Percentiles rank a stretch among this genome's conserved stretches.
Conservation (phyloP, 2,797 vertebrate genomes). For the Staurois parvus region DNA sequence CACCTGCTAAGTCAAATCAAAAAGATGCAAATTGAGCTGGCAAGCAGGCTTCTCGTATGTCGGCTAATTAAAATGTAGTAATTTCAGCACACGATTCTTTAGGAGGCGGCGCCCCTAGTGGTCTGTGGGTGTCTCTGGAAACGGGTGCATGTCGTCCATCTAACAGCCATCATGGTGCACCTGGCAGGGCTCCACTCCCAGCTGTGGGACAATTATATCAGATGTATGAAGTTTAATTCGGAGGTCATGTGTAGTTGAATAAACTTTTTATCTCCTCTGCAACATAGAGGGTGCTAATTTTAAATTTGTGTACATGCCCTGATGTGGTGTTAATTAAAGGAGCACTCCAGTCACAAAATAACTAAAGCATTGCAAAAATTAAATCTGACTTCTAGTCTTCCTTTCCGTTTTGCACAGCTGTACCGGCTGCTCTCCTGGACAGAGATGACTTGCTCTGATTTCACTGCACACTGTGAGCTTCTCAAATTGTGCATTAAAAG, state of each 20-base stretch:
- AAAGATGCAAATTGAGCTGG: conserved; percentile 18
- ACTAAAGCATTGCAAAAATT: no score
- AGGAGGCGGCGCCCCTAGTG: not conserved
- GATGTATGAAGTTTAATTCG: not conserved
- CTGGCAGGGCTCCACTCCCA: not conserved
- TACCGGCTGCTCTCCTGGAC: no score
- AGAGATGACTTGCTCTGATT: no score
- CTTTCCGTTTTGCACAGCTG: no score
- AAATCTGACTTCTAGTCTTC: no score
- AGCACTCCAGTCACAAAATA: no score
- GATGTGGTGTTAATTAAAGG: no score
- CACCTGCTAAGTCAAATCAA: conserved; percentile 21
- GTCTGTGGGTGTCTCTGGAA: not conserved
- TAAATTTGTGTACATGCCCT: no score
- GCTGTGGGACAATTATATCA: not conserved
- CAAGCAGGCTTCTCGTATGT: conserved; percentile 10
- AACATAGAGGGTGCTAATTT: no score
- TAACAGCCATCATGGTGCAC: not conserved
- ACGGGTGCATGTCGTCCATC: not conserved
- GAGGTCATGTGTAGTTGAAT: not conserved
- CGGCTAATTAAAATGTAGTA: not conserved
- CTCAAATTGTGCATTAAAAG: no score
- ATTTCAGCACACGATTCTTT: not conserved
- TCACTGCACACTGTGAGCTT: no score
- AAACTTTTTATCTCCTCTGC: not conserved